Base-by-base conservation (phyloP, 1,140 invertebrate species). In the Limonius californicus region DNA sequence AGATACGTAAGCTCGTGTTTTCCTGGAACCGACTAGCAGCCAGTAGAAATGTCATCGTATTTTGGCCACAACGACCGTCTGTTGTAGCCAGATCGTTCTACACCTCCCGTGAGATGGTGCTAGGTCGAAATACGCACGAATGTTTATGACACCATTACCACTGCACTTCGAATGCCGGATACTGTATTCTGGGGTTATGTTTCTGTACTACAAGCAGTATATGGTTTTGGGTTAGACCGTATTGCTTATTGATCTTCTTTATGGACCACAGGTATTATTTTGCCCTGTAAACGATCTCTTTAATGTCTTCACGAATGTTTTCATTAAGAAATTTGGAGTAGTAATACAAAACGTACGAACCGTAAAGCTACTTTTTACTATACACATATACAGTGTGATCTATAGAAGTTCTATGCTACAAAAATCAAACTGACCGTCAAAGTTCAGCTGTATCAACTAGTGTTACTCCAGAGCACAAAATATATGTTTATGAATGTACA, bases 121-220 rank as follows among this genome's bases (percentile, higher is more conserved):
- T 53, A 50, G 55, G 54, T 59, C 55, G 62, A 59, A 61, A 64
- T 64, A 64, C 63, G 58, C 63, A 60, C 58, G 32, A 32, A 59
- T 55, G 50, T 64, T 64, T 64, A 64, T 56, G 54, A 60, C 58
- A 23, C 54, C 58, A 54, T 64, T 59, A 60, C 58, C 35, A 15
- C 54, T 50, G 57, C 47, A 55, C 43, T 55, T 61, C 59, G 47
- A 61, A 39, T 50, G 15, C 53, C 59, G 43, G 35, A 55, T 61
- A 55, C 55, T 58, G 54, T 58, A 58, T 39, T 60, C 55, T 39
- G 57, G 45, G 62, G 62, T 59, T 64, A 59, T 60, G 54, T 60
- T 59, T 53, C 54, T 57, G 57, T 64, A 60, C 58, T 64, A 53
- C 63, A 42, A 56, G 21, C 42, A 54, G 27, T 45, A 61, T 57